Evolutionary conservation across 2,888 invertebrate species (phyloP), one percentile per base, ranked within the genome.

Genomic region (Drosophila nigricruria): DNA sequence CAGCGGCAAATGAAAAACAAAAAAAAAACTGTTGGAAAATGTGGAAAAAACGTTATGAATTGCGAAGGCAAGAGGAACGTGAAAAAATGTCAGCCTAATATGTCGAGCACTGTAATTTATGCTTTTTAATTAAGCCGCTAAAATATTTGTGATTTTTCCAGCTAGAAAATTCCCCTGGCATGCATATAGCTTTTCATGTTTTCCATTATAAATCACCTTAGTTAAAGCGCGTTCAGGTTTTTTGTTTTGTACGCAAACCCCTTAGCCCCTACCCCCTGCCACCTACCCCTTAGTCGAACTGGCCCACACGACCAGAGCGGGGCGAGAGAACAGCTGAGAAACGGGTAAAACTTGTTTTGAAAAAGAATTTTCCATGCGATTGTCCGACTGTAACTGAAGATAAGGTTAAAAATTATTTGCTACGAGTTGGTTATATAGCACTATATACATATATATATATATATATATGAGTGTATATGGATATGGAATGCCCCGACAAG

Each of bases 351-450:
- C 86, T 88, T 50, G 86, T 86, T 86, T 89, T 75, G 50, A 69
- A 77, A 88, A 89, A 82, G 79, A 85, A 85, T 86, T 86, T 86
- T 85, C 89, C 82, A 78, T 77, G 71, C 67, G 82, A 81, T 77
- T 79, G 79, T 72, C 67, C 68, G 60, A 67, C 43, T 54, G 38
- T 65, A 69, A 73, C 73, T 73, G 62, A 79, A 81, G 82, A 81
- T 77, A 84, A 79, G 70, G 57, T 50, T 64, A 40, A 18, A 63
- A 61, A 56, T 49, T 59, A 49, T 71, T 58, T 71, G 67, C 66
- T 61, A 59, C 60, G 58, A 73, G 69, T 72, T 63, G 54, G 62
- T n/a, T 63, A 47, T 34, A 68, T 59, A 50, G 36, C 52, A n/a
- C 45, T 59, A 30, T 56, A 27, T 3, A 14, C 1, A 14, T 20